Evolutionary conservation across 2,797 vertebrate species (phyloP).

Genomic region (Rhodeus uyekii): DNA sequence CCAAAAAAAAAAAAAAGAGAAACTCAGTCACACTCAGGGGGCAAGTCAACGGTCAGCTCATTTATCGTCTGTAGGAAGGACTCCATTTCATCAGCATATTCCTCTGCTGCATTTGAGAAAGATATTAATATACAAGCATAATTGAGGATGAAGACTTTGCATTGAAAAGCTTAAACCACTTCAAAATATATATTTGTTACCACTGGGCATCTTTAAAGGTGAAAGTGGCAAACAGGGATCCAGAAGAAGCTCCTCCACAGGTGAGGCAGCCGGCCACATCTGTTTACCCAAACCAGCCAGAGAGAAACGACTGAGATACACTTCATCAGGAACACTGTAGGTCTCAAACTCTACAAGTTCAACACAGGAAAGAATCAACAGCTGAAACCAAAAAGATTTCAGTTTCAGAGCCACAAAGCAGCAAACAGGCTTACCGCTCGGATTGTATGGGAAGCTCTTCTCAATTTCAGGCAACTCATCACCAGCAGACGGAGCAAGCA

Average conservation of each 20-base stretch:
- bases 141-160: not conserved
- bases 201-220: constrained; percentile 53
- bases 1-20: not conserved
- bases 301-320: constrained; percentile 54
- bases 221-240: constrained; percentile 40
- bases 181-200: constrained; percentile 14
- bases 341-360: constrained; percentile 51
- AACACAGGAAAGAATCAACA: not conserved
- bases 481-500: not conserved
- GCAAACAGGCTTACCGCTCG: constrained; percentile 46
- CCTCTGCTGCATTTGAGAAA: not conserved
- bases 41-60: constrained; percentile 56
- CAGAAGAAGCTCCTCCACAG: constrained; percentile 34
- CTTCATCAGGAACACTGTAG: constrained; percentile 52
- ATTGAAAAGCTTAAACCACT: not conserved
- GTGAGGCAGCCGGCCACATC: not conserved
- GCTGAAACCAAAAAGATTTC: too few species aligned
- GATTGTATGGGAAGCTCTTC: constrained; percentile 58
- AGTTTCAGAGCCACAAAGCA: not conserved
- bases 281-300: constrained; percentile 49
- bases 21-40: constrained; percentile 43
- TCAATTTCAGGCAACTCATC: constrained; percentile 61
- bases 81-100: constrained; percentile 46
- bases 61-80: constrained; percentile 56
- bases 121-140: not conserved